Percentiles rank a stretch among this genome's conserved stretches.
Conservation (phyloP, 2,113 vertebrate species). For the Tichodroma muraria region DNA sequence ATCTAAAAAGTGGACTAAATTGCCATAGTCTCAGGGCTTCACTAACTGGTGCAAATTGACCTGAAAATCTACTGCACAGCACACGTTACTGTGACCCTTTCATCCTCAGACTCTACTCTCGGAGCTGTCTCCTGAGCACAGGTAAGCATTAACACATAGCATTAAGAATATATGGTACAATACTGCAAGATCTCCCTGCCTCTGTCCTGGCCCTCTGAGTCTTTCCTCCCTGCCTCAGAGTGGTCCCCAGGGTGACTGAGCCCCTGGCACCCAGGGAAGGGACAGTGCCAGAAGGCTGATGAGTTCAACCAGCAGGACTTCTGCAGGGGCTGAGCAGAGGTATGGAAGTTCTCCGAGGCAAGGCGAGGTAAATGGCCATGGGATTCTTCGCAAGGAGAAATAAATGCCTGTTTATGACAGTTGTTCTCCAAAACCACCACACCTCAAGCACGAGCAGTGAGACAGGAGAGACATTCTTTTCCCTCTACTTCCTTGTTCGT, state of each 20-base stretch:
- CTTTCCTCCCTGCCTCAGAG: not conserved
- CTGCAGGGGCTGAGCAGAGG: not conserved
- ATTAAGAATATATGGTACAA: not conserved
- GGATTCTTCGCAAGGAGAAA: not conserved
- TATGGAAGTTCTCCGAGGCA: not conserved
- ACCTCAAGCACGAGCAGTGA: not conserved
- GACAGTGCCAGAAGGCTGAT: not conserved
- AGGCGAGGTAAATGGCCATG: not conserved
- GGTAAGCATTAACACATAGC: not conserved
- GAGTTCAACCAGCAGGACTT: not conserved
- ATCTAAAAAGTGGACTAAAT: not conserved
- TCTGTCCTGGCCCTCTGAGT: not conserved
- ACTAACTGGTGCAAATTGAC: not conserved
- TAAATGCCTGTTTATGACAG: not conserved
- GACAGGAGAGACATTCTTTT: not conserved
- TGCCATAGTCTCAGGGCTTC: not conserved
- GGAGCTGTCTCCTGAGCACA: not conserved
- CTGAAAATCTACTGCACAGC: not conserved
- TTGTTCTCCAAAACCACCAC: not conserved
- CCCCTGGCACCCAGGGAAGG: not conserved
- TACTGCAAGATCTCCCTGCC: not conserved
- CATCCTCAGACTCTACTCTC: not conserved
- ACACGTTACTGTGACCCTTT: not conserved
- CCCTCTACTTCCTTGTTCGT: rapidly evolving
- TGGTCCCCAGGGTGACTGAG: not conserved